Evolutionary conservation across 2,888 invertebrate species (phyloP), one percentile per base, ranked within the genome.

Genomic region (Ophioninae sp.): DNA sequence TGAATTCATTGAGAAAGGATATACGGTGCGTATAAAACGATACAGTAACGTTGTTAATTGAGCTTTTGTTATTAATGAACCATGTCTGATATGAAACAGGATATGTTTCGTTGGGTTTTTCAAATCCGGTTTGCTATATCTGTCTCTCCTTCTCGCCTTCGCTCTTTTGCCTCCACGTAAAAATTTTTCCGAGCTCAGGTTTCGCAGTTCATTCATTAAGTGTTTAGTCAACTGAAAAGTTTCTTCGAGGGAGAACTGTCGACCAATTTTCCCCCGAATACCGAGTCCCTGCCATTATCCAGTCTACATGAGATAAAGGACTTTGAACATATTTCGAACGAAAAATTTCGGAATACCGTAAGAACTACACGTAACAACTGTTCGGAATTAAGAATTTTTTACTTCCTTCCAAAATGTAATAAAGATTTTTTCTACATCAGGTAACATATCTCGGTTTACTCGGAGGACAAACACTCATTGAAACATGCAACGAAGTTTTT

Each of bases 401-500:
- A 10, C 10, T 41, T 41, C 10, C 41, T 1, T 41, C 9, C 1
- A 41, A 41, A 41, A 41, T 41, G 8, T 9, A 41, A 41, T 41
- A 9, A 41, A 9, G 41, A 41, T 10, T 41, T 41, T 23, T 23
- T 69, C 2, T 51, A 6, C 56, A 6, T 20, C 37, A 69, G 69
- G 30, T 51, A 0, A 56, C 8, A 10, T 58, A 56, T 23, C n/a
- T 69, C 7, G n/a, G 69, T 9, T 69, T 56, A 30, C 69, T 69
- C 17, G 69, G 67, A 41, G 44, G 67, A 7, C 67, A 67, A 41
- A 67, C 22, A 10, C n/a, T 44, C 8, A 9, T n/a, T 5, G 67
- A 67, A n/a, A 44, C 67, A 22, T 13, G 23, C 7, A 69, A 69
- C 7, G 69, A 69, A 13, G n/a, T 69, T 17, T 22, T 69, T 8